Percentiles rank a stretch among this genome's conserved stretches.
These are phyloP conservation scores for Podabrus alpinus DNA, from an alignment of 2,888 invertebrate genomes.

Conservation along the genomic window DNA sequence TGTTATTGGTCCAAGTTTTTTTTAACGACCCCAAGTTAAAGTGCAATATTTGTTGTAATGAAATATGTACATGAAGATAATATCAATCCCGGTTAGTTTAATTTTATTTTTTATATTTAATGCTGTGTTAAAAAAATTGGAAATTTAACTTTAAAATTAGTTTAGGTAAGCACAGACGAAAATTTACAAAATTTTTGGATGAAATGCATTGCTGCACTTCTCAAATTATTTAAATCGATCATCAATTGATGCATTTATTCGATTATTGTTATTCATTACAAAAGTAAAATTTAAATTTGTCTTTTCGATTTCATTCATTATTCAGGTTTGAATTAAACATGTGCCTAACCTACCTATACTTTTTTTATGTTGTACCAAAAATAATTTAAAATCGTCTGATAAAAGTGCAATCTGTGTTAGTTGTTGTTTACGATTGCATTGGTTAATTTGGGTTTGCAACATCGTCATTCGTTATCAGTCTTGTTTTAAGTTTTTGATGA, in stretches of 20 bases:
- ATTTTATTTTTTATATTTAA: conserved; percentile 27
- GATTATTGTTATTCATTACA: neutral
- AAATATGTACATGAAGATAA: conserved; percentile 48
- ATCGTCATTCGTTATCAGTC: neutral
- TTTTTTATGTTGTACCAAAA: conserved; percentile 23
- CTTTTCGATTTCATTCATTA: conserved; percentile 2
- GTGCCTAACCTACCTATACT: conserved; percentile 31
- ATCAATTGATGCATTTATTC: neutral
- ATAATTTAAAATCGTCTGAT: neutral
- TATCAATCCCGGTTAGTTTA: conserved; percentile 43
- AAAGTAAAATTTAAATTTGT: neutral
- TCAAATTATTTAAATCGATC: neutral
- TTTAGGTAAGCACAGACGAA: neutral
- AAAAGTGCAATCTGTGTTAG: neutral
- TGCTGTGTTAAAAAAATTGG: neutral
- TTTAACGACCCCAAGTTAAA: conserved; percentile 29
- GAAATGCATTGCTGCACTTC: neutral
- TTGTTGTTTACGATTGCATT: conserved; percentile 11
- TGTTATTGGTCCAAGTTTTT: conserved; percentile 21
- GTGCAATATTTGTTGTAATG: conserved; percentile 40
- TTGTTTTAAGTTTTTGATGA: neutral
- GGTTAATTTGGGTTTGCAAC: neutral
- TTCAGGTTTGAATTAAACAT: conserved; percentile 26
- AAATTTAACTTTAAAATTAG: neutral
- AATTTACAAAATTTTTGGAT: neutral